Percentiles rank a stretch among this genome's conserved stretches.
Conservation (phyloP, 2,888 invertebrate genomes). For the Cantharis rufa region DNA sequence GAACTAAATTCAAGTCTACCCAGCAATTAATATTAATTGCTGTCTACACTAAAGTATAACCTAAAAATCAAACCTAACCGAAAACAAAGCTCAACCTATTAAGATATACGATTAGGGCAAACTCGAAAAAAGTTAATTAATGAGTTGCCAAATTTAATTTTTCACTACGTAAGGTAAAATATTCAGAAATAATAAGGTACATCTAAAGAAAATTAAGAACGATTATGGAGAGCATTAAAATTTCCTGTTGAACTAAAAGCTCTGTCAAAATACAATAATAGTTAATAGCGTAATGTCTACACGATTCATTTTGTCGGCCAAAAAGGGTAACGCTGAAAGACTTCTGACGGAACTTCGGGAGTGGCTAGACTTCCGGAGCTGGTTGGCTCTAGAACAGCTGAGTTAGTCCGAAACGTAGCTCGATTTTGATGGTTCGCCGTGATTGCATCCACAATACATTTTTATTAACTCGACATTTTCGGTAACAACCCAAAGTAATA, state of each 20-base stretch:
- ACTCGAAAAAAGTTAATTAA: not conserved
- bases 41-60: conserved; percentile 9
- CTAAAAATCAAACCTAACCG: not conserved
- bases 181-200: conserved; percentile 24
- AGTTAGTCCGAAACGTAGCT: conserved; percentile 12
- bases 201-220: conserved; percentile 27
- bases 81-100: not conserved
- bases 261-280: conserved; percentile 31
- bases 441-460: conserved; percentile 17
- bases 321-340: conserved; percentile 16
- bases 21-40: conserved; percentile 28
- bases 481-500: conserved; percentile 23
- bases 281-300: conserved; percentile 30
- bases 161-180: conserved; percentile 2
- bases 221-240: conserved; percentile 29
- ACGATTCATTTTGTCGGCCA: conserved; percentile 25
- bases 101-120: not conserved
- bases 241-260: conserved; percentile 32
- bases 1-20: conserved; percentile 14
- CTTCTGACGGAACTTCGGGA: conserved; percentile 31
- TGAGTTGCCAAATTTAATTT: not conserved
- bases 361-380: conserved; percentile 28
- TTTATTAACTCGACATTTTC: conserved; percentile 4
- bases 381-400: conserved; percentile 20
- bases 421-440: conserved; percentile 8